Conservation (phyloP, 2,888 invertebrate genomes). For the Gasteruption jaculator region DNA sequence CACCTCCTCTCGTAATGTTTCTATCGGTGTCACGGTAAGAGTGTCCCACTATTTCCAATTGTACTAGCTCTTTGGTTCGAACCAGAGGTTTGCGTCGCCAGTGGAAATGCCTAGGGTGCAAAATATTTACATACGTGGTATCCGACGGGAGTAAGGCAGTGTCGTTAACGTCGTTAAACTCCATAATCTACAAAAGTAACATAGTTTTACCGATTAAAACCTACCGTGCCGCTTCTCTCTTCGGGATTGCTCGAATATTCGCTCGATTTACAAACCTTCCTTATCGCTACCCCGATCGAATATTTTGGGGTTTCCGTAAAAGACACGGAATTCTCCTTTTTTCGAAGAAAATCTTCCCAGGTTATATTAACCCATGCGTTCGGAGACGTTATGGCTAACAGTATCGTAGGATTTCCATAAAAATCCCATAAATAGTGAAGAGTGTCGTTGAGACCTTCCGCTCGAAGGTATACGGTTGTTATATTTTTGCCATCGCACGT, state of each 20-base stretch:
- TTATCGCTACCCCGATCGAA: slow-evolving; percentile 59
- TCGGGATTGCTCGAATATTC: too few species aligned
- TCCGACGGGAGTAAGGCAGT: slow-evolving; percentile 50
- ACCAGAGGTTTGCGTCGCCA: slow-evolving; percentile 48
- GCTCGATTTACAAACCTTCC: too few species aligned
- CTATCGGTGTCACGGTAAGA: slow-evolving; percentile 34
- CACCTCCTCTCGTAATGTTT: slow-evolving; percentile 42
- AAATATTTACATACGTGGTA: slow-evolving; percentile 39
- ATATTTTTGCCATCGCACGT: slow-evolving; percentile 41
- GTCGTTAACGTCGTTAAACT: slow-evolving; percentile 60
- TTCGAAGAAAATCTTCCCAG: slow-evolving; percentile 51
- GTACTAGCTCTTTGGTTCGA: slow-evolving; percentile 47
- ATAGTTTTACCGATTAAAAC: too few species aligned
- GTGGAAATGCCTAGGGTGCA: slow-evolving; percentile 43
- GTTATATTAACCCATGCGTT: slow-evolving; percentile 53
- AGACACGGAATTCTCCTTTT: slow-evolving; percentile 41
- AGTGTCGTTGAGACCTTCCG: slow-evolving; percentile 57
- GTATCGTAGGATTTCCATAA: slow-evolving; percentile 58
- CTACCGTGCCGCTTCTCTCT: too few species aligned
- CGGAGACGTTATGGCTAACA: slow-evolving; percentile 55
- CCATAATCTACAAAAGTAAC: slow-evolving; percentile 57
- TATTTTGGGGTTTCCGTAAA: slow-evolving; percentile 55
- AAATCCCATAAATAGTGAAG: slow-evolving; percentile 69
- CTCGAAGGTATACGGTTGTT: slow-evolving; percentile 56
- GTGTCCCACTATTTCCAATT: slow-evolving; percentile 37